Evolutionary conservation across 2,888 invertebrate species (phyloP).

Genomic region (Melitaea athalia): DNA sequence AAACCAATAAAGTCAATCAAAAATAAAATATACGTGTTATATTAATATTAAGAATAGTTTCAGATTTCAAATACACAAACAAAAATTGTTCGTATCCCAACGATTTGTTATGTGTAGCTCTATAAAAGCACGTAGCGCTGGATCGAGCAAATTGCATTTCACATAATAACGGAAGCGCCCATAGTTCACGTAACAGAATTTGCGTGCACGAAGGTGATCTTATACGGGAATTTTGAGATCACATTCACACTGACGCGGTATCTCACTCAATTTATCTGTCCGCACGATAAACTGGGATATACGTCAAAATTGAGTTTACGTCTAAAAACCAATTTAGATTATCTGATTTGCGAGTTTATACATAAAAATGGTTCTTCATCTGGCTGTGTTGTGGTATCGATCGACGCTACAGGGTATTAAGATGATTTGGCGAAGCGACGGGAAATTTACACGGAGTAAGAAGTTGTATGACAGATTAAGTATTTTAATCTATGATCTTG

Average conservation of each 20-base stretch:
- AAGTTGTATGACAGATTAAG: background rate
- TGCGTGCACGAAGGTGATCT: slow-evolving; percentile 35
- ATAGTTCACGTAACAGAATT: slow-evolving; percentile 30
- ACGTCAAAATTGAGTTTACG: slow-evolving; percentile 78
- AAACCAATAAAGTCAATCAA: no score
- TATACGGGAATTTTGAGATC: slow-evolving; percentile 28
- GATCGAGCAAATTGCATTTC: slow-evolving; percentile 28
- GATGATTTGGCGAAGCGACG: slow-evolving; percentile 25
- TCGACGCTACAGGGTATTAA: slow-evolving; percentile 24
- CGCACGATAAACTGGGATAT: slow-evolving; percentile 74
- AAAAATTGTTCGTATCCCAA: background rate
- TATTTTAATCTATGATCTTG: background rate
- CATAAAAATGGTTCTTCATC: slow-evolving; percentile 48
- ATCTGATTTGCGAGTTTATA: slow-evolving; percentile 76
- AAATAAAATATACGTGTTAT: no score
- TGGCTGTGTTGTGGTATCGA: slow-evolving; percentile 33
- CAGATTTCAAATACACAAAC: background rate
- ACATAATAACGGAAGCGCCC: slow-evolving; percentile 20
- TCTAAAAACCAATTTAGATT: slow-evolving; percentile 80
- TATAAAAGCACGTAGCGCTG: slow-evolving; percentile 3
- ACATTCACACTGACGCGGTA: slow-evolving; percentile 48
- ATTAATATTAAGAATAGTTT: no score
- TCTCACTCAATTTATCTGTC: slow-evolving; percentile 76
- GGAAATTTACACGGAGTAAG: background rate
- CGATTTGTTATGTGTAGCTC: background rate